Percentiles rank a stretch among this genome's conserved stretches.
Conservation (phyloP, 2,797 vertebrate genomes). For the Iguana delicatissima region DNA sequence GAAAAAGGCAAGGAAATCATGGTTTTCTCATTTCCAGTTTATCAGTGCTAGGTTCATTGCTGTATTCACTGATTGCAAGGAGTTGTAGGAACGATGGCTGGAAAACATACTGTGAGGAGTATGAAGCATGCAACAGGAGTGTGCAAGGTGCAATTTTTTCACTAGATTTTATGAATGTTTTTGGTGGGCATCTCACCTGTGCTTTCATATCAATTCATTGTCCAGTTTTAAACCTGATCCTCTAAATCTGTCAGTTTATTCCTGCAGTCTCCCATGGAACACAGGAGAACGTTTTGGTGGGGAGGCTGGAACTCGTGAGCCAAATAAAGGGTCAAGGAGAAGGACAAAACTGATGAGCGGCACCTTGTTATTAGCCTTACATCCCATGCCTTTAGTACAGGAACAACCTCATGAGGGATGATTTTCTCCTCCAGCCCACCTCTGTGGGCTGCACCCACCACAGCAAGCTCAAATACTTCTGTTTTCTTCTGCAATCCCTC, state of each 20-base stretch:
- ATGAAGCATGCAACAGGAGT: not conserved
- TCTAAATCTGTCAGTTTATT: not conserved
- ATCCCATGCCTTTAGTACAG: too few relatives aligned
- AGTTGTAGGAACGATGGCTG: not conserved
- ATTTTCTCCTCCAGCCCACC: too few relatives aligned
- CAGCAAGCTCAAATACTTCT: too few relatives aligned
- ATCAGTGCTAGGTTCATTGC: not conserved
- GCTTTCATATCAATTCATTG: not conserved
- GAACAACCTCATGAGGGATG: too few relatives aligned
- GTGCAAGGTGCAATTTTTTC: not conserved
- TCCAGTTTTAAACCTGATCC: not conserved
- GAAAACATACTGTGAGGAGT: not conserved
- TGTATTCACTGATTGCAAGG: not conserved
- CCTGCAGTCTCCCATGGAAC: too few relatives aligned
- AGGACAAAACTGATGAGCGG: not conserved
- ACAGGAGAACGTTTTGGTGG: not conserved
- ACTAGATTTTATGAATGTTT: too few relatives aligned
- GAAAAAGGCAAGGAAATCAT: not conserved
- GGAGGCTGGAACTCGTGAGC: too few relatives aligned
- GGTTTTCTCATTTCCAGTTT: not conserved
- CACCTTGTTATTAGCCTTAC: not conserved
- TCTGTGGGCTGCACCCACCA: too few relatives aligned
- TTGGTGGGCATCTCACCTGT: too few relatives aligned
- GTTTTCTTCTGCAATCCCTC: too few relatives aligned
- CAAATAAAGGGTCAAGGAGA: too few relatives aligned